These are phyloP conservation scores for Procambarus clarkii DNA, from an alignment of 1,140 invertebrate species.

Conservation along the genomic window DNA sequence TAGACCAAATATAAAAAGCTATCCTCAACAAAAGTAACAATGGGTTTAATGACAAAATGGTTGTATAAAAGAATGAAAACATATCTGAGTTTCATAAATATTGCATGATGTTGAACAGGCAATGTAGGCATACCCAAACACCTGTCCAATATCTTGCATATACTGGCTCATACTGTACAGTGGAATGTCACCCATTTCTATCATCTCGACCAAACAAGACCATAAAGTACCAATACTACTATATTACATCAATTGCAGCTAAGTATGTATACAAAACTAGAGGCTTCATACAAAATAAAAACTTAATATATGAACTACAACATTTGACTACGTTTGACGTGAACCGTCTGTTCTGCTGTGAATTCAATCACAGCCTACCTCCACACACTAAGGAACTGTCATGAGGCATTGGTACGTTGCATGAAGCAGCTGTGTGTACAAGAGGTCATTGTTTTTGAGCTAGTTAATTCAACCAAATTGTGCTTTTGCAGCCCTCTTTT, in stretches of 20 bases:
- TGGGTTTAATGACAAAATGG: constrained; percentile 10
- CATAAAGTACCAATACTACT: not conserved
- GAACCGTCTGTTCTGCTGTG: not conserved
- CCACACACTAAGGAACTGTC: not conserved
- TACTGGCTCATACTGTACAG: constrained; percentile 22
- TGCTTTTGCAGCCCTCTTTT: not conserved
- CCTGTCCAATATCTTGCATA: constrained; percentile 38
- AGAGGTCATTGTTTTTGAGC: constrained; percentile 1
- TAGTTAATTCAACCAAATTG: constrained; percentile 2
- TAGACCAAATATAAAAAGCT: constrained; percentile 18
- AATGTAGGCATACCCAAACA: not conserved
- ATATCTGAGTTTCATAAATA: constrained; percentile 1
- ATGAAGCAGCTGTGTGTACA: not conserved
- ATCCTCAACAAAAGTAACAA: not conserved
- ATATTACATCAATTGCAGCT: constrained; percentile 24
- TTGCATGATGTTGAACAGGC: constrained; percentile 30
- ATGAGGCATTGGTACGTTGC: constrained; percentile 3
- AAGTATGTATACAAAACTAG: constrained; percentile 54
- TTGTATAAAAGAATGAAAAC: constrained; percentile 35
- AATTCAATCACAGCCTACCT: not conserved
- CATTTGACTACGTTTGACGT: constrained; percentile 25
- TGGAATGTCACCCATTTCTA: constrained; percentile 56
- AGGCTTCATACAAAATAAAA: constrained; percentile 56
- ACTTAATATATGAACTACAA: constrained; percentile 27
- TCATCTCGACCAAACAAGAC: not conserved